Evolutionary conservation across 1,140 invertebrate species (phyloP), one percentile per base, ranked within the genome.

Genomic region (Oscheius sp.): DNA sequence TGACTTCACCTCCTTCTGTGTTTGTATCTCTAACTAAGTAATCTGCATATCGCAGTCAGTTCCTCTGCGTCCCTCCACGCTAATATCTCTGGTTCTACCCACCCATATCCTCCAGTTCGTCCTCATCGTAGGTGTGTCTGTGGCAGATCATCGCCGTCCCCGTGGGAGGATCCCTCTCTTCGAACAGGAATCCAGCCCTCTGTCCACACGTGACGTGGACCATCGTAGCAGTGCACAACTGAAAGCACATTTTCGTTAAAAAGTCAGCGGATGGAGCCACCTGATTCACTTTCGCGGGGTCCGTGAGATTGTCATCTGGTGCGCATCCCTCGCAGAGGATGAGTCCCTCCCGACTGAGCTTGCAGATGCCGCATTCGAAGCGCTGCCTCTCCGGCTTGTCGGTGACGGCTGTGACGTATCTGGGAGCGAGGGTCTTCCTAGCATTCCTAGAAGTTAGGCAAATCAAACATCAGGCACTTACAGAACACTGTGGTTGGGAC

Each of bases 171-270:
- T 75, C 66, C 2, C 75, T 23, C n/a, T 55, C 28, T 45, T 76
- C 70, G 23, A 74, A 52, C 15, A 23, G 20, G 28, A 64, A 68
- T 35, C 75, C 75, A 20, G 52, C 59, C 20, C 29, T 46, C n/a
- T 59, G 28, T 20, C 64, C 75, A 61, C 75, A 76, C 2, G 75
- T 76, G 3, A 58, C 49, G 45, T 76, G 75, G 31, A 38, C 66
- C 10, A 76, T 15, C 3, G 38, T 55, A 13, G 58, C n/a, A n/a
- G n/a, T n/a, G 52, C 31, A 61, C 32, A 2, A 1, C 26, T n/a
- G 35, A 3, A 13, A 34, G 49, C 49, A 20, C 15, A 55, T 20
- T 55, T 7, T 23, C 23, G 49, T 15, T 4, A 55, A 13, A 20
- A n/a, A n/a, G n/a, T n/a, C n/a, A n/a, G 49, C 18, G 31, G 31